A percentile compares a stretch with the other conserved stretches of the same genome.
Evolutionary conservation across 2,113 vertebrate genomes (phyloP).

Genomic region (Aldabrachelys gigantea): DNA sequence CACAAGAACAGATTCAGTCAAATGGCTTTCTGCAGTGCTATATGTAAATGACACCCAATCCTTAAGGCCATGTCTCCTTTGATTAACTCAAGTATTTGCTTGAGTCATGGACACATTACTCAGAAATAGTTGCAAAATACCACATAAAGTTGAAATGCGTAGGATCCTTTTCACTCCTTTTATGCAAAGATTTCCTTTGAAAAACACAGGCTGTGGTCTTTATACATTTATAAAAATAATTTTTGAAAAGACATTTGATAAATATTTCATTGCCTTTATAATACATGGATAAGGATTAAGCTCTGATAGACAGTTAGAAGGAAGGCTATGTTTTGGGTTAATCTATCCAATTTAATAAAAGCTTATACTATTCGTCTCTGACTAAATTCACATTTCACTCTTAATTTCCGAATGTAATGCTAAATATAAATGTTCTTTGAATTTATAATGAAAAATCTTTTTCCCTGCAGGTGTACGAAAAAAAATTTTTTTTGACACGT

Average conservation of each 20-base stretch:
- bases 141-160: not conserved
- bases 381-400: constrained; percentile 1
- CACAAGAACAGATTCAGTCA: not conserved
- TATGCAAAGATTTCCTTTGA: not conserved
- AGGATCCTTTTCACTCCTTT: not conserved
- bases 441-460: constrained; percentile 1
- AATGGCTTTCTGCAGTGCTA: not conserved
- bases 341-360: not conserved
- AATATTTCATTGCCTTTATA: not conserved
- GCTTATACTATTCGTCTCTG: not conserved
- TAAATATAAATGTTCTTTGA: not conserved
- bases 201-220: not conserved
- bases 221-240: not conserved
- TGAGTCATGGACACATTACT: not conserved
- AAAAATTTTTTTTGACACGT: not conserved
- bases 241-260: not conserved
- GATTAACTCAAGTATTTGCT: not conserved
- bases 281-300: not conserved
- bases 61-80: not conserved
- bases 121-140: not conserved
- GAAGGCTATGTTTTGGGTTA: not conserved
- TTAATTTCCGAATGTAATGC: not conserved
- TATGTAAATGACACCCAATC: not conserved
- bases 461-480: not conserved
- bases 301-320: not conserved